Conservation (phyloP, 2,797 vertebrate genomes). For the Sebastolobus alascanus region DNA sequence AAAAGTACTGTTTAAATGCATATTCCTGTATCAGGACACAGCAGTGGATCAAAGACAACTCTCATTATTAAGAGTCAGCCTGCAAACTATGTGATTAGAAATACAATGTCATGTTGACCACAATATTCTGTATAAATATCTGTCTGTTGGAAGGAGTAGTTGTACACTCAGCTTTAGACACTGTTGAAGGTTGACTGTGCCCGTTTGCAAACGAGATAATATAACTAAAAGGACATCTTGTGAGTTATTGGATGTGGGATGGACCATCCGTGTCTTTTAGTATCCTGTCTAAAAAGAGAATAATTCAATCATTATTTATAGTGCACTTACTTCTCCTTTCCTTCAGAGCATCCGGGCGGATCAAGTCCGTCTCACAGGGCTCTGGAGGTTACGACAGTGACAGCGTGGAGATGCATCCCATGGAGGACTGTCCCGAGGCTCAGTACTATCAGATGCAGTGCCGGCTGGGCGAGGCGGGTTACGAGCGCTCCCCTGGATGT, state of each 20-base stretch:
- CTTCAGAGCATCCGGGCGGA: constrained; percentile 90
- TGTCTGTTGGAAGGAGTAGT: not conserved
- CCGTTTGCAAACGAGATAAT: not conserved
- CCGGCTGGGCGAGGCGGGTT: constrained; percentile 82
- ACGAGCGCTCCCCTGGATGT: constrained; percentile 85
- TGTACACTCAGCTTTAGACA: not conserved
- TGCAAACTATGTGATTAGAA: not conserved
- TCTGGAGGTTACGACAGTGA: constrained; percentile 97
- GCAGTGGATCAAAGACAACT: not conserved
- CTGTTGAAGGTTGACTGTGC: not conserved
- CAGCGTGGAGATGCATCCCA: constrained; percentile 91
- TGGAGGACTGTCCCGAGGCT: constrained; percentile 89
- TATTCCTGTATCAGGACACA: not conserved
- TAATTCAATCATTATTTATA: not conserved
- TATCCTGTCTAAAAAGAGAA: not conserved
- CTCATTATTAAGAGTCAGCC: too few species aligned
- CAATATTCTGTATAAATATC: not conserved
- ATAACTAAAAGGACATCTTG: not conserved
- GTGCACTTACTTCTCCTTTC: not conserved
- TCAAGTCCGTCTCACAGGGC: constrained; percentile 93
- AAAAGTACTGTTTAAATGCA: not conserved
- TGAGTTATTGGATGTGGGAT: not conserved
- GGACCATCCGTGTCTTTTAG: not conserved
- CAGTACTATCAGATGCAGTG: constrained; percentile 89
- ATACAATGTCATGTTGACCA: not conserved